phyloP scores from a whole-genome alignment of 2,888 invertebrate genomes.

The Metopia argyrocephala region DNA sequence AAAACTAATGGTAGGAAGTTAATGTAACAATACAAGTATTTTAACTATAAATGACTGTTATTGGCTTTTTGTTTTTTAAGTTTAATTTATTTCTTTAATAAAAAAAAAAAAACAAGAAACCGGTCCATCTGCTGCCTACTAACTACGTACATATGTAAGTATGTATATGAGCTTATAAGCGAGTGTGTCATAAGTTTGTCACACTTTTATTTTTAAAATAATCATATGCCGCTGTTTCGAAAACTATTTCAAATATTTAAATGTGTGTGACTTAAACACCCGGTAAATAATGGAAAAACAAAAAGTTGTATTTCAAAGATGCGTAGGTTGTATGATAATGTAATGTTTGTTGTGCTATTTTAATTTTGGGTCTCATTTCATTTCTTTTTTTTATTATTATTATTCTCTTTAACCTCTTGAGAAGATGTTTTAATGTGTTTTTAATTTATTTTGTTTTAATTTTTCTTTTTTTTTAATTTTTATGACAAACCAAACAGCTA shows the following conservation, averaged over 20 bases:
- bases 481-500: constrained; percentile 47
- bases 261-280: constrained; percentile 13
- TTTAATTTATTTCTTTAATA: background rate
- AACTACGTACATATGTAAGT: no score
- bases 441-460: constrained; percentile 15
- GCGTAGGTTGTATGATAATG: constrained; percentile 50
- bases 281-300: constrained; percentile 3
- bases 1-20: no score
- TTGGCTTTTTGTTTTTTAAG: background rate
- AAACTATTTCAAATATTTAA: constrained; percentile 22
- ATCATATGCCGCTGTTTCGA: background rate
- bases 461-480: constrained; percentile 22
- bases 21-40: no score
- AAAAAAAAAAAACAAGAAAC: background rate
- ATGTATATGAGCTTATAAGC: no score
- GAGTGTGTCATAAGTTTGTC: constrained; percentile 16
- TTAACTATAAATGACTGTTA: no score
- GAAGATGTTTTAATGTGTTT: constrained; percentile 34
- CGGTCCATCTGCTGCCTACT: background rate
- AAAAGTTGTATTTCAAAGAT: no score
- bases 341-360: background rate
- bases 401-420: constrained; percentile 7
- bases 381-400: background rate
- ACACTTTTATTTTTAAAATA: background rate
- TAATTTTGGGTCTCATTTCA: background rate